These are phyloP conservation scores for Hydropotes inermis DNA, from an alignment of 2,113 vertebrate species.

Conservation along the genomic window DNA sequence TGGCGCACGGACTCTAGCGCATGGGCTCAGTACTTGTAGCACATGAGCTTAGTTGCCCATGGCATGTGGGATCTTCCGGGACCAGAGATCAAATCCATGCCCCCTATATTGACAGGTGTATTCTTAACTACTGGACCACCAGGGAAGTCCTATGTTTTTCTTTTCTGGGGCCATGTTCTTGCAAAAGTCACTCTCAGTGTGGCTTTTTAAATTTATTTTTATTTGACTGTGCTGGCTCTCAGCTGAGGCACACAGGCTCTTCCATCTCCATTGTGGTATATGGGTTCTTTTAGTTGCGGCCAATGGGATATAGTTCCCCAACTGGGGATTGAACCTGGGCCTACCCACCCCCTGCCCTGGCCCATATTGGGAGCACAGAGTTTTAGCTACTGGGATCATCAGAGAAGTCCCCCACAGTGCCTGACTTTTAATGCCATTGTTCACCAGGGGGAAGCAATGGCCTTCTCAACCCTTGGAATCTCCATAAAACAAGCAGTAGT, in stretches of 20 bases:
- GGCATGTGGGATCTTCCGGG: neutral
- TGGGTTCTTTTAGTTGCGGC: neutral
- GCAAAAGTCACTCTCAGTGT: neutral
- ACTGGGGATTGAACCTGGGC: neutral
- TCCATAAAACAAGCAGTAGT: neutral
- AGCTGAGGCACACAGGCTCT: neutral
- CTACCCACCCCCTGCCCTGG: too few species aligned
- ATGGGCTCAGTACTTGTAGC: neutral
- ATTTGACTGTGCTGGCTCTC: neutral
- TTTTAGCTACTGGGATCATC: neutral
- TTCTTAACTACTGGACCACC: neutral
- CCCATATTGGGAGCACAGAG: neutral
- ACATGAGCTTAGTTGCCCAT: neutral
- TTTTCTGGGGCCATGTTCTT: neutral
- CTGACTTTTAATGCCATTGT: neutral
- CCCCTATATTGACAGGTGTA: neutral
- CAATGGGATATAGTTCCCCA: neutral
- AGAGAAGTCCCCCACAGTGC: neutral
- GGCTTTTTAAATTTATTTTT: neutral
- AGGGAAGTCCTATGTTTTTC: neutral
- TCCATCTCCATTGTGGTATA: neutral
- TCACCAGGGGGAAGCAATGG: neutral
- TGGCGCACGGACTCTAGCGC: neutral
- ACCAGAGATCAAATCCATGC: neutral
- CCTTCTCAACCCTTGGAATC: neutral